Conservation (phyloP, 2,113 vertebrate genomes). For the Sisor rabdophorus region DNA sequence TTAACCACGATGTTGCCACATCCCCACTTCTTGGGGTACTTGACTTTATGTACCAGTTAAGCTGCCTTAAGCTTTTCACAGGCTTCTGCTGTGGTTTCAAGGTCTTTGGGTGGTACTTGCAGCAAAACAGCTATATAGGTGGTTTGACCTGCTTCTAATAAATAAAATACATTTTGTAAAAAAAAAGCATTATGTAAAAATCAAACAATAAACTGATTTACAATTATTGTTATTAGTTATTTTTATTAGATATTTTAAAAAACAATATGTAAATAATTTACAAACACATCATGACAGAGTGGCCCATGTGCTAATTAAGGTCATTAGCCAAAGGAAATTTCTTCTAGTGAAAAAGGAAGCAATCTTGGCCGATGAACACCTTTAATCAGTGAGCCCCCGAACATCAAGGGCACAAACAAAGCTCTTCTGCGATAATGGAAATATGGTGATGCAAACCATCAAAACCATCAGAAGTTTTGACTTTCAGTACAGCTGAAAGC, state of each 20-base stretch:
- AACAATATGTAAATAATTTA: background rate
- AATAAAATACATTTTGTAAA: constrained; percentile 3
- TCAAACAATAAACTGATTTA: background rate
- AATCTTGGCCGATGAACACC: constrained; percentile 9
- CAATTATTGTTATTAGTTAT: background rate
- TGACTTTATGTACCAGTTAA: background rate
- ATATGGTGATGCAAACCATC: constrained; percentile 11
- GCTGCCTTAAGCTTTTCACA: background rate
- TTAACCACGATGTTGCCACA: too few relatives aligned
- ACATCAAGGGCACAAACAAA: constrained; percentile 24
- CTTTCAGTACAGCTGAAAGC: constrained; percentile 1
- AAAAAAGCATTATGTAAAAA: too few relatives aligned
- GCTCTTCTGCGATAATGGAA: constrained; percentile 5
- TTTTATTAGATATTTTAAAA: background rate
- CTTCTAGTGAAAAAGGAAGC: background rate
- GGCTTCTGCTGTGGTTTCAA: background rate
- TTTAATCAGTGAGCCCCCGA: constrained; percentile 1
- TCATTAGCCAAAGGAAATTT: background rate
- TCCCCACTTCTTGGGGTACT: background rate
- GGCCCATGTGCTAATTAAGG: background rate
- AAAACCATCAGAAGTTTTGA: constrained; percentile 1
- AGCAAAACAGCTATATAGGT: background rate
- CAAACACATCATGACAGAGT: too few relatives aligned
- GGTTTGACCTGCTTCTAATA: background rate
- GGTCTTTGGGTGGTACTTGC: constrained; percentile 33